These are phyloP conservation scores for Aphidoletes aphidimyza DNA, from an alignment of 2,888 invertebrate genomes.

Conservation along the genomic window DNA sequence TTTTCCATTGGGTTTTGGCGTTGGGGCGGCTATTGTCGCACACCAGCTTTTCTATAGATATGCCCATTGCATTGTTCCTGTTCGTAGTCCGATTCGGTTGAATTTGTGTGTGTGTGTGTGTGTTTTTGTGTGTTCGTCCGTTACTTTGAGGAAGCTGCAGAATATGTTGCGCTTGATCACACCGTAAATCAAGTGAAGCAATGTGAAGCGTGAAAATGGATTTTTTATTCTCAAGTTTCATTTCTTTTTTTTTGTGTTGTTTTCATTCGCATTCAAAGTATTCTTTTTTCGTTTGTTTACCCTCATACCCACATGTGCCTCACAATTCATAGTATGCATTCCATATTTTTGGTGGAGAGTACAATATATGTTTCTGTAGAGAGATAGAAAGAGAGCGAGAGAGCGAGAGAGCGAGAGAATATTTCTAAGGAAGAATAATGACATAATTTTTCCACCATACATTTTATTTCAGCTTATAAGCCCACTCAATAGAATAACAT, in stretches of 20 bases:
- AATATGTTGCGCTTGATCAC: neutral
- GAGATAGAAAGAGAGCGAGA: neutral
- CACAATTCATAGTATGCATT: neutral
- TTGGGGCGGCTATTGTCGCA: neutral
- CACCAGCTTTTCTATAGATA: neutral
- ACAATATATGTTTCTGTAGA: too few relatives aligned
- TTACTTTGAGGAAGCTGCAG: neutral
- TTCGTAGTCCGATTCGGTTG: neutral
- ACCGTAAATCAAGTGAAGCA: conserved; percentile 9
- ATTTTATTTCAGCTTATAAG: too few relatives aligned
- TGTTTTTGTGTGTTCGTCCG: too few relatives aligned
- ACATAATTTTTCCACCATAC: too few relatives aligned
- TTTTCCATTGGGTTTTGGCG: neutral
- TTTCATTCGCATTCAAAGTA: neutral
- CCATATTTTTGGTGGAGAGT: too few relatives aligned
- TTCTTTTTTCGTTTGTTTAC: neutral
- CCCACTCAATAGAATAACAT: too few relatives aligned
- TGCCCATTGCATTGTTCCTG: neutral
- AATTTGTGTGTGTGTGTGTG: too few relatives aligned
- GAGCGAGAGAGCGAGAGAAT: too few relatives aligned
- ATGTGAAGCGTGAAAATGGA: neutral
- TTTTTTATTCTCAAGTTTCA: conserved; percentile 14
- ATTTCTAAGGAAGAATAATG: too few relatives aligned
- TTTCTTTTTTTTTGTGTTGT: too few relatives aligned
- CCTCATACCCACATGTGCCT: neutral